phyloP scores from a whole-genome alignment of 2,888 invertebrate species.

The Cheilosia soror region DNA sequence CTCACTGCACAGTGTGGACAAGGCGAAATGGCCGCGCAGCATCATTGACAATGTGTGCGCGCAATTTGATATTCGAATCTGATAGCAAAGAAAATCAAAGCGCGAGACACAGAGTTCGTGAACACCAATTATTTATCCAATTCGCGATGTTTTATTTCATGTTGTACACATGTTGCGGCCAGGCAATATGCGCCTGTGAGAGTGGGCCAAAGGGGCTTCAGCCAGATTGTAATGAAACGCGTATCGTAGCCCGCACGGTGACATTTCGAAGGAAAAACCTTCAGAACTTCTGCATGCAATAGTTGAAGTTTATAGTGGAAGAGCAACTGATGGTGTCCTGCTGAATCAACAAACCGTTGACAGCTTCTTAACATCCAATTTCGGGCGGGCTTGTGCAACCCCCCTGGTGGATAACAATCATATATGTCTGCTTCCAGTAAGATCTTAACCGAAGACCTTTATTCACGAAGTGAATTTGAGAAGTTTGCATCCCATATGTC shows the following conservation, averaged over 20 bases:
- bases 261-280: conserved; percentile 41
- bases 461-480: conserved; percentile 44
- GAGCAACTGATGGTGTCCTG: background rate
- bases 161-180: conserved; percentile 72
- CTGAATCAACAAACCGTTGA: background rate
- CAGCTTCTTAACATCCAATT: background rate
- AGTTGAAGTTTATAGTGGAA: conserved; percentile 44
- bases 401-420: no score
- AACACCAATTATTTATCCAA: conserved; percentile 78
- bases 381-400: background rate
- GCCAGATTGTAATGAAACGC: conserved; percentile 53
- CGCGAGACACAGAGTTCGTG: conserved; percentile 77
- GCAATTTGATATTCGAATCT: conserved; percentile 78
- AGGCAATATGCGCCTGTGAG: conserved; percentile 46
- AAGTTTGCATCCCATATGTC: conserved; percentile 39
- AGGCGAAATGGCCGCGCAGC: conserved; percentile 42
- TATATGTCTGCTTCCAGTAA: background rate
- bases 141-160: conserved; percentile 76
- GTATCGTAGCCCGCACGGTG: conserved; percentile 28
- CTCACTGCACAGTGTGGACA: conserved; percentile 32
- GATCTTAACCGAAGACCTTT: background rate
- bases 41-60: conserved; percentile 75
- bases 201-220: conserved; percentile 30
- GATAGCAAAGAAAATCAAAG: conserved; percentile 77
- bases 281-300: conserved; percentile 32